These are phyloP conservation scores for Peromyscus maniculatus DNA, from an alignment of 2,113 vertebrate genomes.

Conservation along the genomic window DNA sequence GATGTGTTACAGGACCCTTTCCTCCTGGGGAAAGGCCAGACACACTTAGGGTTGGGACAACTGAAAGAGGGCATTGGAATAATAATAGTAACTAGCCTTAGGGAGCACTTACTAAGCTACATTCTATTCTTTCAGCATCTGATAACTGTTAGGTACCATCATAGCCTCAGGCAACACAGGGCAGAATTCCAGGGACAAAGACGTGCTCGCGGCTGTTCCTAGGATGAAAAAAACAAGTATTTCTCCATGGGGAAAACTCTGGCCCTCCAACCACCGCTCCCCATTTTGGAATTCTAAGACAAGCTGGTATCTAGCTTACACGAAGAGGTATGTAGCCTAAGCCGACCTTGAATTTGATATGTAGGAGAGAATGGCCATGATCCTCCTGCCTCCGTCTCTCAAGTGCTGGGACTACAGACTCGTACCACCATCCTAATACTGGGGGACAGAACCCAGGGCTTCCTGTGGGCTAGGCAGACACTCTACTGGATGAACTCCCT, in stretches of 20 bases:
- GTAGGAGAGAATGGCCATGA: too few relatives aligned
- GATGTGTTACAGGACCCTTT: background rate
- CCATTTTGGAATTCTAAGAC: background rate
- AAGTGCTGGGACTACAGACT: background rate
- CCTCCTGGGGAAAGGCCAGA: background rate
- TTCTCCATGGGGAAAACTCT: background rate
- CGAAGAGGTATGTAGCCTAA: background rate
- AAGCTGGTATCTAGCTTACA: background rate
- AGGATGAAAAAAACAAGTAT: background rate
- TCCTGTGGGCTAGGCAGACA: background rate
- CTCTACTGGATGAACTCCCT: background rate
- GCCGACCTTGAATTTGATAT: background rate
- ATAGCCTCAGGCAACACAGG: background rate
- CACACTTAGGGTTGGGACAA: background rate
- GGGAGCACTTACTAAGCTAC: background rate
- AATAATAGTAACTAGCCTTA: background rate
- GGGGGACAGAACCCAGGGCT: background rate
- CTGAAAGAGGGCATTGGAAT: background rate
- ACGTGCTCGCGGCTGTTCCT: background rate
- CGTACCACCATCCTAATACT: background rate
- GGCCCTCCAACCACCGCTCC: background rate
- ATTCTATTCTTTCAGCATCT: background rate
- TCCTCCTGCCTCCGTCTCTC: background rate
- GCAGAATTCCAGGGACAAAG: background rate
- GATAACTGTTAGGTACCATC: background rate